Conservation (phyloP, 2,797 vertebrate species). For the Salarias fasciatus region DNA sequence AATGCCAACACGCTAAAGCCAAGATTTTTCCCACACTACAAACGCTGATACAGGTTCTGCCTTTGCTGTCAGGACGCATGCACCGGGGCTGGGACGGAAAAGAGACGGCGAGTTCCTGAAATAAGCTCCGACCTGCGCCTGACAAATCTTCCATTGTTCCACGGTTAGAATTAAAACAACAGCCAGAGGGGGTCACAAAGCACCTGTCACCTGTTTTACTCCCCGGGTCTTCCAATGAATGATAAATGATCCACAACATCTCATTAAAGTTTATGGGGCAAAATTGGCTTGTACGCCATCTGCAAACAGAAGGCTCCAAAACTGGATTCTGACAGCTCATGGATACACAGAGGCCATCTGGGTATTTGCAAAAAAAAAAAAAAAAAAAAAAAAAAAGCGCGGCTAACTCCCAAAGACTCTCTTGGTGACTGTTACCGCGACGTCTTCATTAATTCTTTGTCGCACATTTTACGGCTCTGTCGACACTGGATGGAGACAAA, state of each 20-base stretch:
- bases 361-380: conserved; percentile 17
- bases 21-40: conserved; percentile 40
- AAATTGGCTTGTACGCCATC: conserved; percentile 30
- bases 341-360: conserved; percentile 52
- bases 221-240: conserved; percentile 7
- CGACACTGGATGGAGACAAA: conserved; percentile 7
- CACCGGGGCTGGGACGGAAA: neutral
- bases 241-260: conserved; percentile 45
- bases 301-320: conserved; percentile 46
- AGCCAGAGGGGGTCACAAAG: neutral
- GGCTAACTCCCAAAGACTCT: conserved; percentile 14
- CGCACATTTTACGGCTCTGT: conserved; percentile 28
- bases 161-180: conserved; percentile 1
- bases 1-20: conserved; percentile 48
- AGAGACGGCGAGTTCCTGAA: conserved; percentile 8
- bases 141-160: conserved; percentile 14
- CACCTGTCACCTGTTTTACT: conserved; percentile 20
- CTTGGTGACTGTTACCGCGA: conserved; percentile 26
- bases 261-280: conserved; percentile 54
- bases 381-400: neutral
- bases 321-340: conserved; percentile 33
- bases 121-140: conserved; percentile 24
- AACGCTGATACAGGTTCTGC: conserved; percentile 26
- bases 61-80: conserved; percentile 18
- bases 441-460: conserved; percentile 33